Evolutionary conservation across 1,140 invertebrate species (phyloP).

Genomic region (Nephila pilipes): DNA sequence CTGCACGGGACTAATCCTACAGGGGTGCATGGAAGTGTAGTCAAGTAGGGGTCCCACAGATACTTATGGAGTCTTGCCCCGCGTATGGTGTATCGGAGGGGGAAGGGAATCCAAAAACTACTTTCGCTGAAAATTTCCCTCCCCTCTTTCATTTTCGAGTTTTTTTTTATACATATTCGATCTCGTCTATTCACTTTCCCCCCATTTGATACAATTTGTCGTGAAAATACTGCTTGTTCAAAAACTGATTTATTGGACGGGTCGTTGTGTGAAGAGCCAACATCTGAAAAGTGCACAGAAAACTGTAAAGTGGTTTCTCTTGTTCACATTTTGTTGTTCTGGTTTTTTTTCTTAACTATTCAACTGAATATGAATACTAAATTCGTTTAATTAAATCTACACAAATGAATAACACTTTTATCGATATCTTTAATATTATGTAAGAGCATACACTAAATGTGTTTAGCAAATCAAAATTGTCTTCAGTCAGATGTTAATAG

Average conservation of each 20-base stretch:
- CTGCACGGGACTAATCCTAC: slow-evolving; percentile 64
- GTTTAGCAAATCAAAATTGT: no score
- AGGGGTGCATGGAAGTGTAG: slow-evolving; percentile 65
- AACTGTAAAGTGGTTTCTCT: slow-evolving; percentile 14
- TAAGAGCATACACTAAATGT: no score
- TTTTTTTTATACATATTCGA: slow-evolving; percentile 43
- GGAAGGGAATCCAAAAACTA: neutral
- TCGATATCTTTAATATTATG: no score
- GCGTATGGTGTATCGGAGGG: slow-evolving; percentile 61
- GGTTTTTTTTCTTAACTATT: no score
- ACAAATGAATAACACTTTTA: no score
- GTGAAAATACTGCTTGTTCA: slow-evolving; percentile 44
- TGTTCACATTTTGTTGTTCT: neutral
- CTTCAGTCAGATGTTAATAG: no score
- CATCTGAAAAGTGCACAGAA: slow-evolving; percentile 39
- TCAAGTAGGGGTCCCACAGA: slow-evolving; percentile 68
- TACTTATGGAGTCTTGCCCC: slow-evolving; percentile 49
- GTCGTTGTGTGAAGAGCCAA: neutral
- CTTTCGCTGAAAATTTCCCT: slow-evolving; percentile 54
- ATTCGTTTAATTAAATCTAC: no score
- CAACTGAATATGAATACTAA: no score
- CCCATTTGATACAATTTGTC: slow-evolving; percentile 74
- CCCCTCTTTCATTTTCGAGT: neutral
- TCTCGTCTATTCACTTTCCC: slow-evolving; percentile 54
- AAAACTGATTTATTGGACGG: slow-evolving; percentile 63